Evolutionary conservation across 2,888 invertebrate genomes (phyloP), one percentile per base, ranked within the genome.

Genomic region (Ormia ochracea): DNA sequence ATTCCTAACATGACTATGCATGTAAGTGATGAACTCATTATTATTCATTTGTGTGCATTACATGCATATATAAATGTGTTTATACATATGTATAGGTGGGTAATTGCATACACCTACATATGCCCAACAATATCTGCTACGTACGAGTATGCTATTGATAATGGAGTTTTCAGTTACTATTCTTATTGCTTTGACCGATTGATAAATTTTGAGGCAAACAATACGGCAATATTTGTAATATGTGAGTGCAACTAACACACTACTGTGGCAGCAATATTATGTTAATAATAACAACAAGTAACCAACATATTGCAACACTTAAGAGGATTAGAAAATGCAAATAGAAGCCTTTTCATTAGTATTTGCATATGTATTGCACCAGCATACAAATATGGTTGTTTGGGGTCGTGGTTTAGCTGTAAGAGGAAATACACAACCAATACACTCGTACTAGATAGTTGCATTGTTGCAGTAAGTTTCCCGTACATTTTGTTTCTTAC

Each of bases 181-280:
- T 45, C 45, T 56, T 14, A 31, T 17, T 12, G 9, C 7, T 19
- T 38, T n/a, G n/a, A n/a, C n/a, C 48, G 69, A 63, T 41, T 77
- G 70, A 70, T 63, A 48, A 58, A 48, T 70, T 69, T 33, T 41
- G 19, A 50, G 17, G 38, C 56, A 63, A 61, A 76, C 31, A 52
- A 5, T 45, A 43, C 23, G 1, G 23, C n/a, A 21, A 14, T 19
- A 59, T 28, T 17, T 36, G n/a, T 61, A 45, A 1, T 50, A n/a
- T 50, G 33, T 17, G 6, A 36, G 41, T 41, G 26, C n/a, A 31
- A 38, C 17, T 43, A 45, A 43, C 36, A 48, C 26, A 38, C 52
- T 43, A 31, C 38, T 56, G 36, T n/a, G 52, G 45, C 61, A 31
- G 12, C 31, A 58, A 33, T 38, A 41, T 41, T 31, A 9, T 14